A percentile compares a stretch with the other conserved stretches of the same genome.
phyloP scores from a whole-genome alignment of 2,113 vertebrate genomes.

The Nycticorax nycticorax region DNA sequence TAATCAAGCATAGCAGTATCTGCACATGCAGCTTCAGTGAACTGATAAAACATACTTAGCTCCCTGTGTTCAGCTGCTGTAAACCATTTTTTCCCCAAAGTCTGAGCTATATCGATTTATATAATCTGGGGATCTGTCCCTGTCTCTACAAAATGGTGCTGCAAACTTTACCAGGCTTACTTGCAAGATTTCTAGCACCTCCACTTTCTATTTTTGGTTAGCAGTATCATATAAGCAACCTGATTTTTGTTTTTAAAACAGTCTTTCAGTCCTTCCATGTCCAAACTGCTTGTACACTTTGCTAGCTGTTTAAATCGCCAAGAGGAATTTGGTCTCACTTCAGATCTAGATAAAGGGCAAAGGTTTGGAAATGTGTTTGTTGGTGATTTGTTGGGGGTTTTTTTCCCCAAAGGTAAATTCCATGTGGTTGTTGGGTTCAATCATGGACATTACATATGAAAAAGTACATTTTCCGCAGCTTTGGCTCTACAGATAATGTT shows the following conservation, averaged over 20 bases:
- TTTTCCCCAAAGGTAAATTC: background rate
- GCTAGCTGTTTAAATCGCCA: background rate
- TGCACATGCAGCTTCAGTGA: background rate
- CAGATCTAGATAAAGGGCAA: background rate
- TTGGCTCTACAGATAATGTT: background rate
- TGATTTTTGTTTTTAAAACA: conserved; percentile 17
- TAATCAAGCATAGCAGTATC: background rate
- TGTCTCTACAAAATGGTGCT: background rate
- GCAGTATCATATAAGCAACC: background rate
- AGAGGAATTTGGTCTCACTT: background rate
- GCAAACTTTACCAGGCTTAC: conserved; percentile 38
- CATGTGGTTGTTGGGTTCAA: background rate
- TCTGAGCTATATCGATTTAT: background rate
- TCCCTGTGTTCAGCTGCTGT: background rate
- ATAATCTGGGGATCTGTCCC: background rate
- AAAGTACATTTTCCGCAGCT: background rate
- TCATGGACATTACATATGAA: background rate
- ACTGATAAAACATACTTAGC: background rate
- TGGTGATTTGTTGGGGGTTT: background rate
- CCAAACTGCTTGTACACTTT: background rate
- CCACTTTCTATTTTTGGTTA: conserved; percentile 12
- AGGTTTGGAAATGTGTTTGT: background rate
- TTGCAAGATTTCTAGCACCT: conserved; percentile 32
- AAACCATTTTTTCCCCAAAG: background rate
- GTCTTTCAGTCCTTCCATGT: background rate